Percentiles rank a stretch among this genome's conserved stretches.
Evolutionary conservation across 2,888 invertebrate genomes (phyloP).

Genomic region (Tiliacea citrago): DNA sequence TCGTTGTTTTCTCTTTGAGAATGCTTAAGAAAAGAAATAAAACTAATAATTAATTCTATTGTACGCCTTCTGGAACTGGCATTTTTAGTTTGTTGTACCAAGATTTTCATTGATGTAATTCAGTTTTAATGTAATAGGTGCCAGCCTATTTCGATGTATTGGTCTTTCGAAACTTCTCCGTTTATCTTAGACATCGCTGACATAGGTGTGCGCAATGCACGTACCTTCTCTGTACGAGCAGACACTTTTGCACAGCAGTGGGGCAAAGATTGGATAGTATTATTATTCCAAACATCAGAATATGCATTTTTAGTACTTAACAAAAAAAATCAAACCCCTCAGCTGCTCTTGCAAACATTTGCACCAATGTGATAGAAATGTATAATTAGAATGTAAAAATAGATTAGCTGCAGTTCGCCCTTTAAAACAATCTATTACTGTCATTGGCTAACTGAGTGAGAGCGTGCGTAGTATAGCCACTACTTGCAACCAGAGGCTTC

Average conservation of each 20-base stretch:
- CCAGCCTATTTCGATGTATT: not conserved
- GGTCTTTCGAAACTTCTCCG: not conserved
- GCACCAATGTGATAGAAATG: slow-evolving; percentile 26
- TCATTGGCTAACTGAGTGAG: slow-evolving; percentile 39
- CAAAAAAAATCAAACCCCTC: not conserved
- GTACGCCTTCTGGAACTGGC: not conserved
- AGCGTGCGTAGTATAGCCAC: slow-evolving; percentile 12
- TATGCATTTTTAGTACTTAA: too few relatives aligned
- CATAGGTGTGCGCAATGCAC: not conserved
- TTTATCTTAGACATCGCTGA: not conserved
- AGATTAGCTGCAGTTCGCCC: slow-evolving; percentile 44
- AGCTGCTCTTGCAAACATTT: slow-evolving; percentile 44
- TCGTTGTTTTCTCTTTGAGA: not conserved
- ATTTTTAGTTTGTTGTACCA: not conserved
- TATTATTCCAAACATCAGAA: not conserved
- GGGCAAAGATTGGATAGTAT: not conserved
- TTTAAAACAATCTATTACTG: slow-evolving; percentile 42
- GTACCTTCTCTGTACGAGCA: not conserved
- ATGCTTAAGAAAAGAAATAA: not conserved
- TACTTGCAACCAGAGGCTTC: slow-evolving; percentile 5
- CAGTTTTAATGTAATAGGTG: not conserved
- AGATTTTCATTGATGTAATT: not conserved
- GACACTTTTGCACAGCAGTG: not conserved
- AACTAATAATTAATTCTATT: not conserved
- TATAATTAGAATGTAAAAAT: slow-evolving; percentile 50